phyloP scores from a whole-genome alignment of 2,113 vertebrate species.

The Girardinichthys multiradiatus region DNA sequence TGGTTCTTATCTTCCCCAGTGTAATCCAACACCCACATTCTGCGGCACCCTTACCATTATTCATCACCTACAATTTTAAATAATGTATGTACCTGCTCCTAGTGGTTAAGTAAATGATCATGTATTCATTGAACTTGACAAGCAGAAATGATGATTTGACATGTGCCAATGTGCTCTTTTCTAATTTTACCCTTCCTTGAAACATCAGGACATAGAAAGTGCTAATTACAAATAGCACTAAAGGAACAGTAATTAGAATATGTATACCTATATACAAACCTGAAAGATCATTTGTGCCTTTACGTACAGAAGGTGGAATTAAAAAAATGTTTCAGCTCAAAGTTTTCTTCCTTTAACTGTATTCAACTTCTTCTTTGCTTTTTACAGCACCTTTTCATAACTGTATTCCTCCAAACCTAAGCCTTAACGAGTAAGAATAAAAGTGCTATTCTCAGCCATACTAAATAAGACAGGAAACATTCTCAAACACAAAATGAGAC shows the following conservation, averaged over 20 bases:
- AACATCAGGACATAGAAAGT: neutral
- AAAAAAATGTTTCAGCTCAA: too few species aligned
- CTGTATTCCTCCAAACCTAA: neutral
- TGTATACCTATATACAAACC: neutral
- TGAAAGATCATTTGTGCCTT: neutral
- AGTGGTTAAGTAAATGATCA: neutral
- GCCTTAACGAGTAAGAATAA: neutral
- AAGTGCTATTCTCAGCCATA: neutral
- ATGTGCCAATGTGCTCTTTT: constrained; percentile 1
- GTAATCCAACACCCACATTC: constrained; percentile 4
- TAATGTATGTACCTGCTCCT: neutral
- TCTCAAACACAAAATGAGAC: neutral
- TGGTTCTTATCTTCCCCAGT: too few species aligned
- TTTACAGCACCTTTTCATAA: neutral
- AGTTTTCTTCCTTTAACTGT: neutral
- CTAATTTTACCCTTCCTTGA: constrained; percentile 11
- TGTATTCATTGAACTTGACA: neutral
- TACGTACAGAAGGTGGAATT: neutral
- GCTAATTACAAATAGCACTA: neutral
- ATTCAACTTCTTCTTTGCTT: too few species aligned
- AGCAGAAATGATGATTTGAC: neutral
- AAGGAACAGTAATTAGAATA: neutral
- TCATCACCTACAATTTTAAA: neutral
- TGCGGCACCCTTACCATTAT: neutral
- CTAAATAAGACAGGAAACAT: neutral